Evolutionary conservation across 92 coral and sea anemone genomes (phyloP).

Genomic region (Porites evermanni): DNA sequence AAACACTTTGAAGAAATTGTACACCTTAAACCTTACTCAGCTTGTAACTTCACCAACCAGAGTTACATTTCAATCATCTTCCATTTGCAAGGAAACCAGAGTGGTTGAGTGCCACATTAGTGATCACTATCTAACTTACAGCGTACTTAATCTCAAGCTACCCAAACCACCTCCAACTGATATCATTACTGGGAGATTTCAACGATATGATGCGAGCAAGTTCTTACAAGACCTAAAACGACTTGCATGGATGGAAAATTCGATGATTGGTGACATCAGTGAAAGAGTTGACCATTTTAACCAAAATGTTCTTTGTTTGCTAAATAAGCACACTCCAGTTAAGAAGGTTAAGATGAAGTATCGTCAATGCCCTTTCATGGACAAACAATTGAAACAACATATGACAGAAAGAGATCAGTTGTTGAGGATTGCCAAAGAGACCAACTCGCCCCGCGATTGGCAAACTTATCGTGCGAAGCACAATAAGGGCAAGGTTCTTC

Average conservation of each 20-base stretch:
- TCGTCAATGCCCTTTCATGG: too few species aligned
- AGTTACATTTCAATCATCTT: slow-evolving; percentile 42
- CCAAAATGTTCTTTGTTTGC: not conserved
- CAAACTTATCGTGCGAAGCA: too few species aligned
- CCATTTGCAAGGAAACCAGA: slow-evolving; percentile 47
- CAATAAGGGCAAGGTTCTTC: too few species aligned
- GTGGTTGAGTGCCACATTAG: slow-evolving; percentile 52
- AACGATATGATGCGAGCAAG: not conserved
- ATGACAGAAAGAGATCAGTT: too few species aligned
- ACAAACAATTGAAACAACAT: too few species aligned
- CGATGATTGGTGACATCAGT: slow-evolving; percentile 49
- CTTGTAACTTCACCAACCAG: slow-evolving; percentile 54
- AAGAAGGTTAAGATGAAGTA: too few species aligned
- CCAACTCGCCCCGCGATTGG: too few species aligned
- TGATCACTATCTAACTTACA: slow-evolving; percentile 43
- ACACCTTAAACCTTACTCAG: slow-evolving; percentile 49
- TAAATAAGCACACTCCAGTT: too few species aligned
- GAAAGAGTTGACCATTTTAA: slow-evolving; percentile 54
- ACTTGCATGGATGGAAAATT: slow-evolving; percentile 42
- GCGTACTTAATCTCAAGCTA: not conserved
- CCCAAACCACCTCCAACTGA: too few species aligned
- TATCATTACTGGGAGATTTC: not conserved
- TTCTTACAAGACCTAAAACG: not conserved
- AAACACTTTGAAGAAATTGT: slow-evolving; percentile 39
- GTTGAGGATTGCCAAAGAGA: too few species aligned